Evolutionary conservation across 2,797 vertebrate genomes (phyloP).

Genomic region (Falco rusticolus): DNA sequence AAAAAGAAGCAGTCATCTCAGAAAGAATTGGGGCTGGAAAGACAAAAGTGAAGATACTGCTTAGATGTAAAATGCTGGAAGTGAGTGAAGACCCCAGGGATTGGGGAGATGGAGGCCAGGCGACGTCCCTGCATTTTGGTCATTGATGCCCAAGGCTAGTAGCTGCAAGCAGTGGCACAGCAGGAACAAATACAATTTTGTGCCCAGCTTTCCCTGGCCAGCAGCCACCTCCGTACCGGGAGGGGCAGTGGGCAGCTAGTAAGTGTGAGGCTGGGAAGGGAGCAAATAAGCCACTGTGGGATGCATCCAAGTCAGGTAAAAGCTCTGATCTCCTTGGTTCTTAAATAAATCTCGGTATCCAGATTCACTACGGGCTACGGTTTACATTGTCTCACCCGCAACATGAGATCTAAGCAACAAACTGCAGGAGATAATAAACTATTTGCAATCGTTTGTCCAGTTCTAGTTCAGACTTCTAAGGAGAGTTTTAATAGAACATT

Average conservation of each 20-base stretch:
- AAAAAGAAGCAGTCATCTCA: background rate
- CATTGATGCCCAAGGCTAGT: fast-evolving
- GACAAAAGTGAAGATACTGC: background rate
- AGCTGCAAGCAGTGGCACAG: background rate
- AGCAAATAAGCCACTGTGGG: background rate
- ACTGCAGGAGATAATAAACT: conserved; percentile 5
- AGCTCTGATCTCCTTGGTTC: background rate
- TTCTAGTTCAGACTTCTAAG: conserved; percentile 25
- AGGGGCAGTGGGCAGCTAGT: background rate
- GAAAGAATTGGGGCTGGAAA: background rate
- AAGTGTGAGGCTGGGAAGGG: background rate
- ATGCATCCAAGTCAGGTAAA: background rate
- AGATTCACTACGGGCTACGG: background rate
- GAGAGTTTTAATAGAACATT: conserved; percentile 8
- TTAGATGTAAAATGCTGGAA: background rate
- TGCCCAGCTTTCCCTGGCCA: background rate
- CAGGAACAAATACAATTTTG: background rate
- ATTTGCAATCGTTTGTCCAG: conserved; percentile 2
- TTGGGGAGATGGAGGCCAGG: background rate
- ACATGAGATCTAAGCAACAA: background rate
- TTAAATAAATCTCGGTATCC: background rate
- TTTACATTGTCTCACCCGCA: background rate
- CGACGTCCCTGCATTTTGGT: background rate
- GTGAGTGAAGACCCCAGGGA: background rate
- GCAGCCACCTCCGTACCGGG: background rate